Evolutionary conservation across 2,888 invertebrate genomes (phyloP), one percentile per base, ranked within the genome.

Genomic region (Itoplectis maculator): DNA sequence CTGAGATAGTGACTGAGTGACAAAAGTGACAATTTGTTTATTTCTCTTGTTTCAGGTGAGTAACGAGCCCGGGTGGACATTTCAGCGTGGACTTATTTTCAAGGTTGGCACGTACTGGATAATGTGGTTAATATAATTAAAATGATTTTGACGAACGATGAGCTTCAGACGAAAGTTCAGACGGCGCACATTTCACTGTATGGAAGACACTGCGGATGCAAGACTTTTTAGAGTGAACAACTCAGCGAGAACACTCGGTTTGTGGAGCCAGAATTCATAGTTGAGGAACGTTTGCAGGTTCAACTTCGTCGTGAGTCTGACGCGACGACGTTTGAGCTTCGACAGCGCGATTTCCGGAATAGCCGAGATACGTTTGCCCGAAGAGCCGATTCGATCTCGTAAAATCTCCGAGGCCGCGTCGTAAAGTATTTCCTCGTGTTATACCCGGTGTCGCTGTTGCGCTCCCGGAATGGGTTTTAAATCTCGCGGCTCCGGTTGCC

Each of bases 401-500:
- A 75, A 83, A 88, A 69, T 83, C 84, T 84, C 29, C 69, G 84
- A 78, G 75, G 37, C 70, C 15, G n/a, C 54, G 63, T 69, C 56
- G 51, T 29, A 66, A 79, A 79, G 68, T 74, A 74, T 74, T 61
- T 61, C 51, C 42, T 49, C 49, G 56, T 68, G 66, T 66, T 68
- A n/a, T n/a, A n/a, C 47, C 37, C 61, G 63, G 63, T 61, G 54
- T 42, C 18, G 4, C 2, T 35, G 40, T 23, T 20, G 20, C 42
- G 81, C 54, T 37, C 76, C 29, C 78, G 83, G 78, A 88, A 86
- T 84, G 85, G 83, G 76, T 84, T 88, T 88, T 82, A 86, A 88
- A 87, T 87, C 85, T 83, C 79, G 51, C 74, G 23, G 59, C 65
- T 66, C 49, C 20, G 11, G 8, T 8, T 37, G 29, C 5, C 20